Conservation (phyloP, 1,140 invertebrate genomes). For the Nasonia giraulti region DNA sequence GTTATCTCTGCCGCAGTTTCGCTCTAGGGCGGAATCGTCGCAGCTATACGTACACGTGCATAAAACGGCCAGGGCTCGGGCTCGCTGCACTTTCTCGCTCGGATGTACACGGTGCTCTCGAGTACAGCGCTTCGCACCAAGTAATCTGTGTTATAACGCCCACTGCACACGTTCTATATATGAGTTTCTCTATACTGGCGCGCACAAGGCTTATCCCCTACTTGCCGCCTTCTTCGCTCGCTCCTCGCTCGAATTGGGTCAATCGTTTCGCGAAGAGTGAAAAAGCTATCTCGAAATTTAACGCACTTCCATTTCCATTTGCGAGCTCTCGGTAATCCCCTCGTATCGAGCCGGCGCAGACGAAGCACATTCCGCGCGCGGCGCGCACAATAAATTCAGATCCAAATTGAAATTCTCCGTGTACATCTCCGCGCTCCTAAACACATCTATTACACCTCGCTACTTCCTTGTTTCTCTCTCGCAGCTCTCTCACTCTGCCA, state of each 20-base stretch:
- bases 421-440: conserved; percentile 14
- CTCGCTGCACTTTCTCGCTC: not conserved
- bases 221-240: no score
- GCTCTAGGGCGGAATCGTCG: not conserved
- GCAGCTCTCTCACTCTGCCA: not conserved
- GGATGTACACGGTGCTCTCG: not conserved
- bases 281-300: no score
- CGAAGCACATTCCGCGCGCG: no score
- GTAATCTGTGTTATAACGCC: not conserved
- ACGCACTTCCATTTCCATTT: no score
- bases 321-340: no score
- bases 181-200: not conserved
- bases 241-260: no score
- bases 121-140: not conserved
- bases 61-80: not conserved
- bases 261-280: no score
- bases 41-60: not conserved
- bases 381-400: conserved; percentile 7
- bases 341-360: no score
- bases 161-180: not conserved
- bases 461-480: conserved; percentile 9
- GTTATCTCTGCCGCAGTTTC: not conserved
- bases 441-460: conserved; percentile 32
- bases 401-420: conserved; percentile 38
- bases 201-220: not conserved